Conservation (phyloP, 2,113 vertebrate species). For the Struthio camelus region DNA sequence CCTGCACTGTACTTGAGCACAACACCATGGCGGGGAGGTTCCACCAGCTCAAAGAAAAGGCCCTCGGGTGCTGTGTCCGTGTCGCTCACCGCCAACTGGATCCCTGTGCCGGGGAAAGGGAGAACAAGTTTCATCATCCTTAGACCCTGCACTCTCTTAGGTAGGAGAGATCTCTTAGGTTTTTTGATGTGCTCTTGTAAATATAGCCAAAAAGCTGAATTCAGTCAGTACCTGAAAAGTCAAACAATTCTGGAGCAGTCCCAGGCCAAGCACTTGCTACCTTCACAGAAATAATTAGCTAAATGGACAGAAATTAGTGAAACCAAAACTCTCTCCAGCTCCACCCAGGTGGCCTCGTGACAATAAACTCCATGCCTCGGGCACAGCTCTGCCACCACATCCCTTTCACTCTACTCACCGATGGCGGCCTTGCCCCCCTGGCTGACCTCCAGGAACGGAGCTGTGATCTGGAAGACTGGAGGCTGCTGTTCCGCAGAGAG, state of each 20-base stretch:
- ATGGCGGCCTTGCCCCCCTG: conserved; percentile 83
- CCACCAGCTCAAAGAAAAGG: conserved; percentile 90
- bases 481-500: conserved; percentile 82
- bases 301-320: neutral
- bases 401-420: conserved; percentile 76
- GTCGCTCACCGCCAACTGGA: conserved; percentile 83
- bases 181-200: neutral
- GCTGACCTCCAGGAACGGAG: conserved; percentile 86
- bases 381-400: neutral
- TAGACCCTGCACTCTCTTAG: neutral
- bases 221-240: neutral
- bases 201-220: neutral
- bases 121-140: neutral
- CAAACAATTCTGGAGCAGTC: neutral
- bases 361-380: neutral
- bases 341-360: neutral
- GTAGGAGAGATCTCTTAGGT: neutral
- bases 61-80: conserved; percentile 82
- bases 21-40: conserved; percentile 82
- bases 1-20: conserved; percentile 76
- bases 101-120: conserved; percentile 61
- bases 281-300: neutral
- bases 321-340: neutral
- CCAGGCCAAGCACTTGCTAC: neutral
- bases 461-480: conserved; percentile 84